phyloP scores from a whole-genome alignment of 2,888 invertebrate species.

The Caenorhabditis parvicauda region DNA sequence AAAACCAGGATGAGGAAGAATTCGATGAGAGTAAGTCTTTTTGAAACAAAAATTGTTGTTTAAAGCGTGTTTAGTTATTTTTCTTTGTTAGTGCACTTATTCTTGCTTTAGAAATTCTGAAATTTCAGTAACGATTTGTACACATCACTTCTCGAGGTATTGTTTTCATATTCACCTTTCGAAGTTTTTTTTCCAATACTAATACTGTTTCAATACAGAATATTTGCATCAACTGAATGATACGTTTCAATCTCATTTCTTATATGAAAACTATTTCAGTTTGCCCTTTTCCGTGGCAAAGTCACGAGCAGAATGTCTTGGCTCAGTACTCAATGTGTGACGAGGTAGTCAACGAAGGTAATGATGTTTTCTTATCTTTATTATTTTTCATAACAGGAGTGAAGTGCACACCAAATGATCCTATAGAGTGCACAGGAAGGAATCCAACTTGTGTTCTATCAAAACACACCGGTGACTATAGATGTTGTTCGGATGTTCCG shows the following conservation, averaged over 20 bases:
- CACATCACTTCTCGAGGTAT: too few species aligned
- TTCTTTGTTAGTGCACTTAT: too few species aligned
- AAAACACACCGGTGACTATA: slow-evolving; percentile 39
- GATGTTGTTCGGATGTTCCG: slow-evolving; percentile 46
- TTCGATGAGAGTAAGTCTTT: too few species aligned
- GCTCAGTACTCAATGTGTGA: slow-evolving; percentile 45
- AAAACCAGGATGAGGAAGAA: not conserved
- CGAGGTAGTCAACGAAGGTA: slow-evolving; percentile 43
- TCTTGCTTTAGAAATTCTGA: too few species aligned
- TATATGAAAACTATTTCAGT: slow-evolving; percentile 21
- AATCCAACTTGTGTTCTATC: slow-evolving; percentile 48
- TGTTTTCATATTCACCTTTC: not conserved
- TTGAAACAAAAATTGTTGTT: too few species aligned
- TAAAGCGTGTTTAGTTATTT: too few species aligned
- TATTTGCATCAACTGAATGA: too few species aligned
- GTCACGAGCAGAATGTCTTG: slow-evolving; percentile 51
- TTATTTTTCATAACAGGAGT: slow-evolving; percentile 20
- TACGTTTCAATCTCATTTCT: too few species aligned
- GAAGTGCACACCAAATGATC: slow-evolving; percentile 47
- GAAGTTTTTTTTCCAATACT: not conserved
- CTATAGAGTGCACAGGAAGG: slow-evolving; percentile 50
- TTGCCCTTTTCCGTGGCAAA: slow-evolving; percentile 52
- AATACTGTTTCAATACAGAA: too few species aligned
- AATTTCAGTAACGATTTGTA: too few species aligned
- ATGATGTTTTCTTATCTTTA: not conserved